phyloP scores from a whole-genome alignment of 2,113 vertebrate genomes.

The Antechinus flavipes region DNA sequence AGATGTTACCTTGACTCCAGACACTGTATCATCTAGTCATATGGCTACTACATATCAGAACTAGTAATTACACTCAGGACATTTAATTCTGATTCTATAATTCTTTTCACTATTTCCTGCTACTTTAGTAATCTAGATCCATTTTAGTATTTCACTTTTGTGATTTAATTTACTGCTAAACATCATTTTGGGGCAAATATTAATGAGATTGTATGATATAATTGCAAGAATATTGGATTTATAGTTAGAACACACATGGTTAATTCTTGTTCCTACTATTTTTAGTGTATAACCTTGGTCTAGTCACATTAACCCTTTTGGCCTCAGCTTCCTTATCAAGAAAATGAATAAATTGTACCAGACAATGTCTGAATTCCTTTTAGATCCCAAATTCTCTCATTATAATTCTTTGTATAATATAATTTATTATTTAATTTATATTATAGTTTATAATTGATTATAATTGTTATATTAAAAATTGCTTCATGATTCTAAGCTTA shows the following conservation, averaged over 20 bases:
- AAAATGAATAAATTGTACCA: neutral
- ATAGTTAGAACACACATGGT: neutral
- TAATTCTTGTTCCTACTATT: neutral
- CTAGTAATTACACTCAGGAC: neutral
- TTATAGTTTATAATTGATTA: no score
- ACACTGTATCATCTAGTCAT: no score
- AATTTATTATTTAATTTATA: no score
- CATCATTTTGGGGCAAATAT: neutral
- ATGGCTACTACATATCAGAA: neutral
- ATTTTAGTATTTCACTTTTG: neutral
- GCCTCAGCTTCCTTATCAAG: neutral
- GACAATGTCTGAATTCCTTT: neutral
- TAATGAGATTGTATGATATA: neutral
- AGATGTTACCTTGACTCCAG: no score
- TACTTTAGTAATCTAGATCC: neutral
- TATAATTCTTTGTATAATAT: neutral
- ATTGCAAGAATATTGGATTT: neutral
- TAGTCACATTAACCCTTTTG: neutral
- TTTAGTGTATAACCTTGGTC: neutral
- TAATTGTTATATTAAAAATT: neutral
- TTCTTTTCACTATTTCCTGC: neutral
- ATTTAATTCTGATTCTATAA: neutral
- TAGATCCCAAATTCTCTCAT: neutral
- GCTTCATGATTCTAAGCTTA: neutral
- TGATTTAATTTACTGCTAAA: neutral